Evolutionary conservation across 1,140 invertebrate genomes (phyloP), one percentile per base, ranked within the genome.

Genomic region (Magallana angulata): DNA sequence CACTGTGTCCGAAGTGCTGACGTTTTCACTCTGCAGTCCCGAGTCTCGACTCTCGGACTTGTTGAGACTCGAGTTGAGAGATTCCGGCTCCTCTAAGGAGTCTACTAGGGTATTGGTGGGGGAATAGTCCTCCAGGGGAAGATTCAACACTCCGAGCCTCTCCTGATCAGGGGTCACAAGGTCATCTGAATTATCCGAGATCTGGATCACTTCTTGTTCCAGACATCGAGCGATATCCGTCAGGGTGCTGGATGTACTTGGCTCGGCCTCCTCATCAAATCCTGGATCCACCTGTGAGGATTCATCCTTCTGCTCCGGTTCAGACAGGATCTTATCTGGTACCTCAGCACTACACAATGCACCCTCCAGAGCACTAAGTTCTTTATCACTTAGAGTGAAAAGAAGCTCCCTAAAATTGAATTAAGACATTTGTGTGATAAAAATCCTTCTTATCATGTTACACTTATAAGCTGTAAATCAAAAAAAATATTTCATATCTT

Each of bases 321-420:
- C 68, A n/a, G 80, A 56, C 16, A 88, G 84, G 9, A 90, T 84
- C 18, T 92, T 88, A 16, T 90, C 92, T 14, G 95, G 96, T 86
- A 98, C 97, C 92, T 99, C 98, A 90, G 97, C 97, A 88, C 98
- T 98, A 93, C 98, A 99, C 11, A 99, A 95, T 82, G 98, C 94
- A 91, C 98, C 97, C 94, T 99, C 98, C 57, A 99, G 94, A 87
- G 97, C 97, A 92, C 96, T 96, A 76, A 99, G 95, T 95, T 99
- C 98, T 57, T 96, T 96, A 62, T 97, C 96, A 91, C 97, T 97
- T 89, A 99, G 94, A 1, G 98, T 98, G 96, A 97, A 97, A 36
- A 99, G 95, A 56, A 99, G 95, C 92, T 99, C 98, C 64, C 96
- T 97, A 93, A 7, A 95, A 94, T 11, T 80, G 57, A 5, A 48